phyloP scores from a whole-genome alignment of 2,113 vertebrate species.

The Diglossa brunneiventris region DNA sequence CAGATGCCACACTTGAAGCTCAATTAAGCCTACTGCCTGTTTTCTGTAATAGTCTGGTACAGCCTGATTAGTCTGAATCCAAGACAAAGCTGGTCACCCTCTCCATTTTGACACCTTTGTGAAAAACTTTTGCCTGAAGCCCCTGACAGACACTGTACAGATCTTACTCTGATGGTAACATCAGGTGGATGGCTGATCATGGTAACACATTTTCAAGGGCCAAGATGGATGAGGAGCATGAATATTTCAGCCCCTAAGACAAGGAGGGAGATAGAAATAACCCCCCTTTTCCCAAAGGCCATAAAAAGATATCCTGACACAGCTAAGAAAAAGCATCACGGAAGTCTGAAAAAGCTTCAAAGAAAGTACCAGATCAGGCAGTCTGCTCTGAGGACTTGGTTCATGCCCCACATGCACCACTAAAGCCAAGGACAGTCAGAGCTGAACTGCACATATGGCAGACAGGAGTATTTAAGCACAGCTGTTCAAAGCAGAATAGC shows the following conservation, averaged over 20 bases:
- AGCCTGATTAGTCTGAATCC: not conserved
- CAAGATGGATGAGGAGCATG: not conserved
- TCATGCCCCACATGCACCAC: not conserved
- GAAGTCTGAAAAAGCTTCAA: not conserved
- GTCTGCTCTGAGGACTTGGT: not conserved
- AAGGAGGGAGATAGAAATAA: not conserved
- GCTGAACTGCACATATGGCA: not conserved
- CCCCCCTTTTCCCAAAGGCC: not conserved
- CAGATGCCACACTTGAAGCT: not conserved
- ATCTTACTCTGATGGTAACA: not conserved
- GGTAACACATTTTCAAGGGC: fast-evolving
- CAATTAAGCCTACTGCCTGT: not conserved
- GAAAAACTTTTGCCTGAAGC: not conserved
- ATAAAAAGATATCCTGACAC: not conserved
- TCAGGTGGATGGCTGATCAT: not conserved
- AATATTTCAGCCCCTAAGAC: not conserved
- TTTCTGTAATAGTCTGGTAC: not conserved
- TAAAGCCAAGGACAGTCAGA: not conserved
- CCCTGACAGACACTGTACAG: not conserved
- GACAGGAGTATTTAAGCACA: not conserved
- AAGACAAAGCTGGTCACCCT: not conserved
- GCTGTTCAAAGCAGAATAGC: not conserved
- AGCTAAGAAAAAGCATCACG: not conserved
- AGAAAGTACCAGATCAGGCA: not conserved
- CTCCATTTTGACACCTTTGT: not conserved